Evolutionary conservation across 2,113 vertebrate genomes (phyloP), one percentile per base, ranked within the genome.

Genomic region (Hiodon tergisus): DNA sequence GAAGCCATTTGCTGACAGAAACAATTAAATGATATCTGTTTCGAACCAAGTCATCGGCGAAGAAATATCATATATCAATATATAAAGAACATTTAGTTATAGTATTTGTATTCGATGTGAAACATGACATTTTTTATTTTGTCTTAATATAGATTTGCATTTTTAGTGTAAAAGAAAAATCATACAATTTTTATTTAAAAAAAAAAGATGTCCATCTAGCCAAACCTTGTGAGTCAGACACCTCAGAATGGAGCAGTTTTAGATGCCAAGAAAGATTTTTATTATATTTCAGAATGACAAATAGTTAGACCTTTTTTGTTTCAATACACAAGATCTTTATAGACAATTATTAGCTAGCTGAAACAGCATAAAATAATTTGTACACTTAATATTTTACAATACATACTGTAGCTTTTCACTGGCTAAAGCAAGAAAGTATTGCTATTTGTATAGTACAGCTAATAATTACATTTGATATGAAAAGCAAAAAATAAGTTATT

Each of bases 381-480:
- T 97, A 98, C 94, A 97, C 88, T 87, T 87, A 31, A 85, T 93
- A 93, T 92, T 90, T 95, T 94, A 97, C 93, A 96, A 92, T 94
- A 94, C 91, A 94, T 88, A 91, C 78, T 87, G 87, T 83, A 90
- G 89, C 88, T 91, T 92, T 91, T 90, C 85, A 92, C 89, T 86
- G 87, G 89, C 90, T 91, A 90, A 92, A 95, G 92, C 89, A 90
- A 92, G 88, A 91, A 94, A 90, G 88, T 93, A 93, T 90, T 88
- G 93, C 92, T 96, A 93, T 92, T 93, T 90, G 91, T 97, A 98
- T 96, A 91, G 91, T 96, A 96, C 96, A 98, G 92, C 92, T 97
- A 96, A 93, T 94, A 93, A 94, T 98, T 98, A 97, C 95, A 98
- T 92, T 92, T 89, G 88, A 94, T 93, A 91, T 92, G 92, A 92